Base-by-base conservation (phyloP, 2,888 invertebrate species). In the Octonoba sinensis region DNA sequence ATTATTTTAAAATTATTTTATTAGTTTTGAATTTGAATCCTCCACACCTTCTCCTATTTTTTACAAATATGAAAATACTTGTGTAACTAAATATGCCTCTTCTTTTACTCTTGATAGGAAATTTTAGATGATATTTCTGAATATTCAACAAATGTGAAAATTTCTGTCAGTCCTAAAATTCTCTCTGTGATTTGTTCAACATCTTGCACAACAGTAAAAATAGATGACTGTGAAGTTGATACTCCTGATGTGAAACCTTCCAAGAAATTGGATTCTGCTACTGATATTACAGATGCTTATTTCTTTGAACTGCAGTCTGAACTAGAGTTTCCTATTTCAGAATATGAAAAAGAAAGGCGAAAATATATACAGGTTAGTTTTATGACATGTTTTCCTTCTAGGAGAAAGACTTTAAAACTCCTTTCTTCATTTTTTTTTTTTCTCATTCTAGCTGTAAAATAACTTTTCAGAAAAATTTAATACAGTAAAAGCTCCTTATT, bases 251-350 rank as follows among this genome's bases (percentile, higher is more conserved):
- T 20, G 15, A 65, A 59, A 49, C 46, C 36, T 12, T 49, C 27
- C 13, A 73, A 73, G 49, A 36, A 27, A 20, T 16, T 6, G 16
- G 27, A n/a, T 81, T 49, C n/a, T 46, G 13, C 12, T 44, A 18
- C 18, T 18, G 18, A 44, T 4, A 56, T 56, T 56, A 27, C 73
- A 46, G 79, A 81, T 62, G 27, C 57, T 64, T 54, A 69, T 36
- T 81, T 73, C 69, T 81, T 64, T 74, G 79, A 81, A 64, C 8
- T 20, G 6, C 79, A 73, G 16, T 62, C 69, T 22, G 73, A 81
- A 64, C 67, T 27, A 22, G 79, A 81, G 16, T 62, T 62, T 54
- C 79, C 79, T 1, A 73, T 81, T 44, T 36, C 62, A 20, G 73
- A 73, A 49, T 81, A 73, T 69, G 69, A 81, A 81, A 69, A 51